phyloP scores from a whole-genome alignment of 2,113 vertebrate species.

The Sylvietta virens region DNA sequence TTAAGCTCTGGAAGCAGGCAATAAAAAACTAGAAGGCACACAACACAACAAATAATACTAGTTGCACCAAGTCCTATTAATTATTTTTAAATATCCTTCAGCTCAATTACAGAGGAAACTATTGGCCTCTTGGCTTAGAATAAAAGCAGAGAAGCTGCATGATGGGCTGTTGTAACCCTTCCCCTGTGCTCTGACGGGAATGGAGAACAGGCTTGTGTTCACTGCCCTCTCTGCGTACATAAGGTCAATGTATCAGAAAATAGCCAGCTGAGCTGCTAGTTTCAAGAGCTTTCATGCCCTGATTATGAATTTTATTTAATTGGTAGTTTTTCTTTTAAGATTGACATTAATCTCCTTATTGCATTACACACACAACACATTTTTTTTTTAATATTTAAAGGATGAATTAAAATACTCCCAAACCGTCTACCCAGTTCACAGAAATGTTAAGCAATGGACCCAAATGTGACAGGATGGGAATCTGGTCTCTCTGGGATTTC shows the following conservation, averaged over 20 bases:
- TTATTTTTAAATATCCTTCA: constrained; percentile 49
- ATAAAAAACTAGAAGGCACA: constrained; percentile 20
- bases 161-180: neutral
- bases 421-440: neutral
- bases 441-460: neutral
- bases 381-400: neutral
- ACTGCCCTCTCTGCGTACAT: neutral
- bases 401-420: neutral
- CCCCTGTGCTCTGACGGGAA: constrained; percentile 7
- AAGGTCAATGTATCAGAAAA: constrained; percentile 39
- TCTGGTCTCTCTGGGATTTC: neutral
- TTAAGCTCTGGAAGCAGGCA: constrained; percentile 8
- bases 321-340: neutral
- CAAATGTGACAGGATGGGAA: neutral
- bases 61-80: constrained; percentile 32
- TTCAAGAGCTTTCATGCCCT: neutral
- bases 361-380: neutral
- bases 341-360: neutral
- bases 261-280: neutral
- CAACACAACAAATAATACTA: constrained; percentile 18
- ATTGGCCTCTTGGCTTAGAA: constrained; percentile 30
- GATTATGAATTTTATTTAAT: neutral
- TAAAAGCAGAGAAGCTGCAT: neutral
- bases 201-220: neutral
- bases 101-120: constrained; percentile 31